Base-by-base conservation (phyloP, 2,797 vertebrate genomes). In the Oreochromis grahami region DNA sequence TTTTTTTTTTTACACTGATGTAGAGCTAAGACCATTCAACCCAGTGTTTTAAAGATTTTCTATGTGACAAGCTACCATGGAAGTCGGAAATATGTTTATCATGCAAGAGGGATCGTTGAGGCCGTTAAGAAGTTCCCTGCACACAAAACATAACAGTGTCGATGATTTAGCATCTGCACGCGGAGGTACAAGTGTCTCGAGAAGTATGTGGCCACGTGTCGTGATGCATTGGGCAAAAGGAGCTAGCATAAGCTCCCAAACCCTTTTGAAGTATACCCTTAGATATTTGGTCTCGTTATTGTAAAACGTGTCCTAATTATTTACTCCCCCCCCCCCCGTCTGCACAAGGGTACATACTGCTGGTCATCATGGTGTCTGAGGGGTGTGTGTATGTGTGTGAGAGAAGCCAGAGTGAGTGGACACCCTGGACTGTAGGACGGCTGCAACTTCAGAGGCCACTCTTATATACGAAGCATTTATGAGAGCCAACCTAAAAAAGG, bases 21-120 rank as follows among this genome's bases (percentile, higher is more conserved):
- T 94, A 95, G 93, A 96, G 92, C 91, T 92, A 94, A 93, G 89
- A 95, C 87, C 90, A 90, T 91, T 90, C 85, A 90, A 90, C 85
- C 84, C 87, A 92, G 88, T 80, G 81, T 80, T 87, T 89, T 76
- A 77, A 89, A 86, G 43, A 77, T 63, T 92, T 77, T 86, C 83
- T 88, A 91, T 56, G 74, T 84, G 84, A 86, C 79, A 79, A 87
- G 80, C 88, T 88, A 95, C 82, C 86, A 92, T 91, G 88, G 87
- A 88, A 78, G 76, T 53, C 29, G 45, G 90, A 87, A 88, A 84
- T 60, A 52, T 89, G 84, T 86, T 90, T 52, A 90, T 94, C 94
- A 95, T 94, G 95, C 94, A 93, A 88, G 86, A 78, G 86, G 72
- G 86, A 84, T 84, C 50, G 43, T 53, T n/a, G 58, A 65, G 84